phyloP scores from a whole-genome alignment of 2,113 vertebrate genomes.

The Toxotes jaculatrix region DNA sequence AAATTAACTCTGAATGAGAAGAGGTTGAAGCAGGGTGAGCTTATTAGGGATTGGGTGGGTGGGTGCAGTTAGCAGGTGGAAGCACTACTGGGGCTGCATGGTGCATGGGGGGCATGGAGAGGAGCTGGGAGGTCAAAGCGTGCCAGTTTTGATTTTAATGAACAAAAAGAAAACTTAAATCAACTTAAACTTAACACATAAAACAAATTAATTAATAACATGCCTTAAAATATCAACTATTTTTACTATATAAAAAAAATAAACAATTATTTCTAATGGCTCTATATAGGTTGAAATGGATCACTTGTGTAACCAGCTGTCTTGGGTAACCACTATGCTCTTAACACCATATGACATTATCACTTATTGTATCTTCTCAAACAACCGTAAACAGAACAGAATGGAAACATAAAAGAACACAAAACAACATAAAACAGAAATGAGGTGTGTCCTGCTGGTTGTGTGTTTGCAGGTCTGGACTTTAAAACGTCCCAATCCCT shows the following conservation, averaged over 20 bases:
- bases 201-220: background rate
- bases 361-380: background rate
- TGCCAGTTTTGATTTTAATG: background rate
- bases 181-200: background rate
- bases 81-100: constrained; percentile 8
- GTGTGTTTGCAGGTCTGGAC: constrained; percentile 38
- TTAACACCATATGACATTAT: background rate
- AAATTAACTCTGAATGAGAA: background rate
- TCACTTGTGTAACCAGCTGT: background rate
- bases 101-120: constrained; percentile 11
- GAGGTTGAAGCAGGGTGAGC: background rate
- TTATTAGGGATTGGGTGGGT: constrained; percentile 9
- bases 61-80: constrained; percentile 39
- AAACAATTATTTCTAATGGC: background rate
- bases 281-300: background rate
- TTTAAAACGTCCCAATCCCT: constrained; percentile 30
- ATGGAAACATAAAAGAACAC: constrained; percentile 15
- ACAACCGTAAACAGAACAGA: background rate
- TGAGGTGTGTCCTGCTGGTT: constrained; percentile 4
- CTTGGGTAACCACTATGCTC: no score
- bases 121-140: constrained; percentile 30
- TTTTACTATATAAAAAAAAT: background rate
- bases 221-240: background rate
- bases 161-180: constrained; percentile 41
- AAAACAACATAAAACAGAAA: constrained; percentile 1